Percentiles rank a stretch among this genome's conserved stretches.
These are phyloP conservation scores for Nymphalis polychloros DNA, from an alignment of 2,888 invertebrate species.

Conservation along the genomic window DNA sequence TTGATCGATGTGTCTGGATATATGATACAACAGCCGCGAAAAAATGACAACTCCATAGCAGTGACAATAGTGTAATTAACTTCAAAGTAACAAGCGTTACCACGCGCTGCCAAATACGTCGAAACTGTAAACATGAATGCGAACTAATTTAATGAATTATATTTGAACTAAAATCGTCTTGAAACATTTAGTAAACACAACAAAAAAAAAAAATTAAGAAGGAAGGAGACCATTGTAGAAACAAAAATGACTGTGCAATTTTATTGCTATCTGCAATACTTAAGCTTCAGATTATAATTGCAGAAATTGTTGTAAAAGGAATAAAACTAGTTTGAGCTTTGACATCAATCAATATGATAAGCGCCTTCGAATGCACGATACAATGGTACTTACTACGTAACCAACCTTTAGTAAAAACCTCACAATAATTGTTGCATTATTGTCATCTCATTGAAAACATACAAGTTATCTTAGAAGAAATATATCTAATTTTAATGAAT, in stretches of 20 bases:
- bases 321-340: slow-evolving; percentile 29
- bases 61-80: slow-evolving; percentile 29
- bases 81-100: slow-evolving; percentile 14
- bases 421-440: slow-evolving; percentile 9
- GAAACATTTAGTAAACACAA: too few relatives aligned
- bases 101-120: slow-evolving; percentile 7
- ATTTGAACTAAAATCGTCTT: background rate
- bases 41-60: slow-evolving; percentile 19
- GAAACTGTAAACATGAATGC: background rate
- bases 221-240: background rate
- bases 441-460: slow-evolving; percentile 4
- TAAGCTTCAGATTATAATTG: slow-evolving; percentile 5
- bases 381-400: slow-evolving; percentile 17
- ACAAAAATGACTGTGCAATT: background rate
- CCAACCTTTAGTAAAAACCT: slow-evolving; percentile 17
- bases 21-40: slow-evolving; percentile 41
- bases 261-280: background rate
- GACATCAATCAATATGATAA: slow-evolving; percentile 33
- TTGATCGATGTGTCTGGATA: slow-evolving; percentile 70
- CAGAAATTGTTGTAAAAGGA: slow-evolving; percentile 11
- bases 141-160: background rate
- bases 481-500: too few relatives aligned
- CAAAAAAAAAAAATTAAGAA: too few relatives aligned
- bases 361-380: slow-evolving; percentile 31
- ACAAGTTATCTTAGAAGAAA: too few relatives aligned